Base-by-base conservation (phyloP, 30 jellyfish, hydroid and myxozoan species). In the Aurelia aurita region DNA sequence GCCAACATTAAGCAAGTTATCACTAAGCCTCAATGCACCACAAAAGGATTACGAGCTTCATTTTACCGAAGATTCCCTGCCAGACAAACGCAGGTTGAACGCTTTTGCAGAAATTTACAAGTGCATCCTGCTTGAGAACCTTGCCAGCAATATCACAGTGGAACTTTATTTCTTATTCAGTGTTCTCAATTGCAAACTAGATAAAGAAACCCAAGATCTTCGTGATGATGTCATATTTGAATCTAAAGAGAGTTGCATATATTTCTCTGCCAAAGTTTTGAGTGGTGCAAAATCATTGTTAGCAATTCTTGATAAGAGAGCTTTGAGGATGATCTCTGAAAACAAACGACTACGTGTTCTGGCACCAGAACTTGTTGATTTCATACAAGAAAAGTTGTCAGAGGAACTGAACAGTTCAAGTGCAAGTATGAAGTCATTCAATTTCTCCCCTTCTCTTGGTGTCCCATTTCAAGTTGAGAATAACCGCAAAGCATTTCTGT, bases 381-480 rank as follows among this genome's bases (percentile, higher is more conserved):
- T 67, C 59, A 65, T 57, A 8, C 31, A 66, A 47, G 54, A 49
- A 45, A 21, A 31, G 13, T 57, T 83, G 23, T 55, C 29, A 0
- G 29, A 57, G 20, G 90, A 69, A 39, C 14, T 84, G 47, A 74
- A 57, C 63, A 22, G 44, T 3, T 62, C 58, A 12, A 57, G 73
- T 14, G 58, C 66, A 54, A 49, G 65, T 29, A 53, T 43, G 11
- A 15, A 69, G 5, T 35, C 59, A 19, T 25, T 45, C 29, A 78
- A 65, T 45, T 54, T 60, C 67, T 84, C 95, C 16, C 34, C 88
- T 14, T 75, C 88, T 19, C 91, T 92, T 77, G 97, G 97, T 20
- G 87, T 90, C 2, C 96, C 97, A 25, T 90, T 90, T 46, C 97
- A 82, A 49, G 80, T 84, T n/a, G 97, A 84, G 43, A 88, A 90